Conservation (phyloP, 1,140 invertebrate species). For the Formica exsecta region DNA sequence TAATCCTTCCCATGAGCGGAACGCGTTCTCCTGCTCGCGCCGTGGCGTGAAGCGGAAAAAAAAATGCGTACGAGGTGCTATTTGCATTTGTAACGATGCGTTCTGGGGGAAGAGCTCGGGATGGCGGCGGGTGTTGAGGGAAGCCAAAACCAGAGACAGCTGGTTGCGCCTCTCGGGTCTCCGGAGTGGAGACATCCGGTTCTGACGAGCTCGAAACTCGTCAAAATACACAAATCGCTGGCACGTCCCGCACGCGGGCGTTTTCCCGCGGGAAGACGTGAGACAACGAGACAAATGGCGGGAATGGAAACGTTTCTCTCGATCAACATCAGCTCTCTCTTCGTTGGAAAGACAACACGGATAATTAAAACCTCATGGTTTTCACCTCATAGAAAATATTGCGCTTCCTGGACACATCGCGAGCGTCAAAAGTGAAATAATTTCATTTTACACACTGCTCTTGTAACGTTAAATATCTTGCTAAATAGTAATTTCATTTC, state of each 20-base stretch:
- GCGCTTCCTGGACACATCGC: neutral
- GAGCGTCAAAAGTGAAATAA: neutral
- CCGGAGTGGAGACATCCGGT: conserved; percentile 83
- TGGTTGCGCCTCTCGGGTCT: conserved; percentile 78
- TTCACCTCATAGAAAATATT: neutral
- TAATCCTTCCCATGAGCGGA: conserved; percentile 56
- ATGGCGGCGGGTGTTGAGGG: conserved; percentile 26
- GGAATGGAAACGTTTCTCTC: conserved; percentile 66
- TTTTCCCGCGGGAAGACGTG: conserved; percentile 62
- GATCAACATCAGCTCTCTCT: conserved; percentile 67
- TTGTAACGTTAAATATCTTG: neutral
- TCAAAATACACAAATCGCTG: conserved; percentile 84
- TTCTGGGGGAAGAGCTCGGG: conserved; percentile 30
- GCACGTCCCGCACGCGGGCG: conserved; percentile 65
- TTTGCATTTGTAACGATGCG: conserved; percentile 77
- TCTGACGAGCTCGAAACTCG: conserved; percentile 78
- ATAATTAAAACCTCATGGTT: conserved; percentile 66
- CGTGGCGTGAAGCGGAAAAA: conserved; percentile 52
- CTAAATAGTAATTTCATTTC: neutral
- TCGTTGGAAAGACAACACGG: conserved; percentile 65
- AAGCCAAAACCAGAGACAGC: conserved; percentile 76
- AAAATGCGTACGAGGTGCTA: conserved; percentile 63
- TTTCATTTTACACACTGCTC: neutral
- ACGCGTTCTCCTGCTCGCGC: conserved; percentile 1
- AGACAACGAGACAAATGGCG: conserved; percentile 56